A percentile compares a stretch with the other conserved stretches of the same genome.
Conservation (phyloP, 1,140 invertebrate species). For the Drosophila obscura region DNA sequence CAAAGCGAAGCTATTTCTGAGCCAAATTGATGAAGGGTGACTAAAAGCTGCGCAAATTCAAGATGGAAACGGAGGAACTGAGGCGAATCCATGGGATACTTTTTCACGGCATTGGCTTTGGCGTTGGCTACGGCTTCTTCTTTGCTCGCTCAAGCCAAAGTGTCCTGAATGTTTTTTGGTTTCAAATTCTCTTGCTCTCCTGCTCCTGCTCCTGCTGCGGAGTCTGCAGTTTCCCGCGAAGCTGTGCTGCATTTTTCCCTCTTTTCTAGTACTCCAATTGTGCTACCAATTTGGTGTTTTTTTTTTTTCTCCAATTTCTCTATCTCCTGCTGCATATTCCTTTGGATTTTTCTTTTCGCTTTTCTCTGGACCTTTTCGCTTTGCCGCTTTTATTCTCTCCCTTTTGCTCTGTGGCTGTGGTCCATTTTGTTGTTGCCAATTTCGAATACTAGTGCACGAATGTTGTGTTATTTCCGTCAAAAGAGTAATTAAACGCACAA, state of each 20-base stretch:
- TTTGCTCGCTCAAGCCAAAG: too few species aligned
- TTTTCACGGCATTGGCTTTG: too few species aligned
- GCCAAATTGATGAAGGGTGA: conserved; percentile 27
- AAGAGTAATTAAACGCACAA: conserved; percentile 81
- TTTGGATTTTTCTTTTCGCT: background rate
- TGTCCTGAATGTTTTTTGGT: background rate
- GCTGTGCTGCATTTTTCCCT: too few species aligned
- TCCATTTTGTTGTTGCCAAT: conserved; percentile 48
- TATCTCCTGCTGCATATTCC: background rate
- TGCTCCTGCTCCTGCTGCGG: background rate
- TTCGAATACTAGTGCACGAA: conserved; percentile 58
- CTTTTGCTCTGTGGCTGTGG: background rate
- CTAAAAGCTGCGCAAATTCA: conserved; percentile 23
- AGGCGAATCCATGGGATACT: too few species aligned
- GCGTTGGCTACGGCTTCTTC: too few species aligned
- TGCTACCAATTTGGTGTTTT: too few species aligned
- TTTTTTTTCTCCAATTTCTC: too few species aligned
- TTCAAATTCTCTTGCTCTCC: conserved; percentile 16
- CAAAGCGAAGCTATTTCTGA: conserved; percentile 56
- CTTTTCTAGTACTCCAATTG: too few species aligned
- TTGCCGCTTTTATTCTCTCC: too few species aligned
- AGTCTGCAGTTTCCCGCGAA: too few species aligned
- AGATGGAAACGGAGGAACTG: background rate
- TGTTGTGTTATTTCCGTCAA: conserved; percentile 80
- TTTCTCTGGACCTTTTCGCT: background rate